These are phyloP conservation scores for Tryphoninae sp. DNA, from an alignment of 2,888 invertebrate species.

Conservation along the genomic window DNA sequence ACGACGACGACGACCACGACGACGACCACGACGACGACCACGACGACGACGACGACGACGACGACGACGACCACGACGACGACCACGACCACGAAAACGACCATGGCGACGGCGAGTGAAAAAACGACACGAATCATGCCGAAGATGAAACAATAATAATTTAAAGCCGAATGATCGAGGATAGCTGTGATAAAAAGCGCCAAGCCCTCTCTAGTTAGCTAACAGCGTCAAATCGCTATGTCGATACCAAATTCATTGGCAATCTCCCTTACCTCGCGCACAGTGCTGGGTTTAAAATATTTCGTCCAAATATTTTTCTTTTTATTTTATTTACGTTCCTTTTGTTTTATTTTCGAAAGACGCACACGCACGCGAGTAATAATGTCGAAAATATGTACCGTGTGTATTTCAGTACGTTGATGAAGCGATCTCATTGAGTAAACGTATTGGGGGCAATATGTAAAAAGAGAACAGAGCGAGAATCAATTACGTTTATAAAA, in stretches of 20 bases:
- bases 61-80: slow-evolving; percentile 17
- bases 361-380: slow-evolving; percentile 57
- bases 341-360: slow-evolving; percentile 2
- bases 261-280: neutral
- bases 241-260: slow-evolving; percentile 6
- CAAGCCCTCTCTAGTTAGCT: neutral
- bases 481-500: slow-evolving; percentile 39
- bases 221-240: slow-evolving; percentile 33
- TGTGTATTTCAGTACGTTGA: slow-evolving; percentile 62
- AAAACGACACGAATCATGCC: neutral
- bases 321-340: neutral
- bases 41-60: slow-evolving; percentile 19
- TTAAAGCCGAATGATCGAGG: slow-evolving; percentile 29
- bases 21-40: neutral
- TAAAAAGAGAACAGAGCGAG: slow-evolving; percentile 52
- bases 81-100: neutral
- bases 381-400: slow-evolving; percentile 60
- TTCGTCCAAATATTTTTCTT: neutral
- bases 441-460: slow-evolving; percentile 4
- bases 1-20: neutral
- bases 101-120: too few species aligned
- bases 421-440: slow-evolving; percentile 42
- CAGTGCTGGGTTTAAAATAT: slow-evolving; percentile 8
- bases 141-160: neutral
- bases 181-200: slow-evolving; percentile 48